Percentiles rank a stretch among this genome's conserved stretches.
These are phyloP conservation scores for Holacanthus passer DNA, from an alignment of 2,113 vertebrate species.

Conservation along the genomic window DNA sequence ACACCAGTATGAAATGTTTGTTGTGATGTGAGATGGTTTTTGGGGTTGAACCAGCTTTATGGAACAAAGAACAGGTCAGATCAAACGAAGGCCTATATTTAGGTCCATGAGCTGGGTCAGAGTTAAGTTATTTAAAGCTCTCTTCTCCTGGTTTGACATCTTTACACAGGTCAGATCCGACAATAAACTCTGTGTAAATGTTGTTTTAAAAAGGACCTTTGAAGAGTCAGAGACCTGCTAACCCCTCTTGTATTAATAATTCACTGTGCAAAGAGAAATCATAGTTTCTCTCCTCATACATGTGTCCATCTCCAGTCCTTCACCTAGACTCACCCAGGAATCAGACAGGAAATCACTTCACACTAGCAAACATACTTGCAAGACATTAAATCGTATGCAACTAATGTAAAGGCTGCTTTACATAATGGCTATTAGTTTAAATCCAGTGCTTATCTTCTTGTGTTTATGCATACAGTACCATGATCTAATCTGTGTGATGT, in stretches of 20 bases:
- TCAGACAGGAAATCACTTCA: background rate
- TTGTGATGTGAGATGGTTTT: background rate
- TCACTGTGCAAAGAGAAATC: slow-evolving; percentile 32
- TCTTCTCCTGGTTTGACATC: slow-evolving; percentile 8
- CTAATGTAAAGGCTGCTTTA: slow-evolving; percentile 12
- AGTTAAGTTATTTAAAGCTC: background rate
- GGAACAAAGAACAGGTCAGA: background rate
- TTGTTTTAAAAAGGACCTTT: background rate
- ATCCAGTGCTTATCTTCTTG: background rate
- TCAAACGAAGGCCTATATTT: background rate
- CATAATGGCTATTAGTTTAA: background rate
- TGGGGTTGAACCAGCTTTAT: background rate
- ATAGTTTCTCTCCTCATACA: background rate
- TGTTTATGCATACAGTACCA: background rate
- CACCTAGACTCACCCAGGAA: background rate
- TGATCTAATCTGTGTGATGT: slow-evolving; percentile 3
- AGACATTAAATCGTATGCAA: background rate
- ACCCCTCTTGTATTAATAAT: slow-evolving; percentile 27
- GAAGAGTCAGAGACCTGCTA: slow-evolving; percentile 8
- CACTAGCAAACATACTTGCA: background rate
- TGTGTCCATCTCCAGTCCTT: background rate
- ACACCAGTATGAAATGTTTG: background rate
- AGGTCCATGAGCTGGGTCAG: background rate
- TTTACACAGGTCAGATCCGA: background rate
- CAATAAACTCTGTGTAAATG: background rate